These are phyloP conservation scores for Aegithalos caudatus DNA, from an alignment of 2,113 vertebrate species.

Conservation along the genomic window DNA sequence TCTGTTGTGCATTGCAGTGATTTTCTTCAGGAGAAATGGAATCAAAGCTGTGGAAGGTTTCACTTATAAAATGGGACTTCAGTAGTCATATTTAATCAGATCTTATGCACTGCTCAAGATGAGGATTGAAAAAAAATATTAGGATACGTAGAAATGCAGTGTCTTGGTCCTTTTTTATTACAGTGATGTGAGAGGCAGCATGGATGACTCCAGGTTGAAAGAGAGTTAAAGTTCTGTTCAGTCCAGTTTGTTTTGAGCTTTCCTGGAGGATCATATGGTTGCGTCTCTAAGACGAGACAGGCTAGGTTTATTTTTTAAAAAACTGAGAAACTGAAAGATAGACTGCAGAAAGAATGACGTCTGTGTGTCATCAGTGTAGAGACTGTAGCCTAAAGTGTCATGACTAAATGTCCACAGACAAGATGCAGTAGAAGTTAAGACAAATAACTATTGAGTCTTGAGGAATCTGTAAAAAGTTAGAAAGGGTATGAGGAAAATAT, in stretches of 20 bases:
- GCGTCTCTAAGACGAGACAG: neutral
- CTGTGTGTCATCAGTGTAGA: neutral
- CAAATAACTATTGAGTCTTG: neutral
- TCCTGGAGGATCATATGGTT: neutral
- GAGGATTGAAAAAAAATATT: neutral
- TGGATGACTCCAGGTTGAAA: neutral
- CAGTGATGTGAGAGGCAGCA: neutral
- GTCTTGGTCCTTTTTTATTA: neutral
- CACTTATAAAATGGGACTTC: neutral
- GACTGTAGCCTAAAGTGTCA: neutral
- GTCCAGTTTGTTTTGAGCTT: neutral
- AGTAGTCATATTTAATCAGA: neutral
- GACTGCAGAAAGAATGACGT: neutral
- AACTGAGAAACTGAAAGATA: neutral
- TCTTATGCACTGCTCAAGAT: neutral
- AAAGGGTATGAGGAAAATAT: neutral
- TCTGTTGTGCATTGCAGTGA: neutral
- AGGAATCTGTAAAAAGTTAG: constrained; percentile 23
- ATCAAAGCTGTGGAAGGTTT: neutral
- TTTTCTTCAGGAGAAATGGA: neutral
- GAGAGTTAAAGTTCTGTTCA: neutral
- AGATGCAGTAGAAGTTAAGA: neutral
- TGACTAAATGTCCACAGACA: neutral
- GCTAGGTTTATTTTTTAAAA: neutral
- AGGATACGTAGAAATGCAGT: neutral